phyloP scores from a whole-genome alignment of 2,113 vertebrate species.

The Brevimyrus niger region DNA sequence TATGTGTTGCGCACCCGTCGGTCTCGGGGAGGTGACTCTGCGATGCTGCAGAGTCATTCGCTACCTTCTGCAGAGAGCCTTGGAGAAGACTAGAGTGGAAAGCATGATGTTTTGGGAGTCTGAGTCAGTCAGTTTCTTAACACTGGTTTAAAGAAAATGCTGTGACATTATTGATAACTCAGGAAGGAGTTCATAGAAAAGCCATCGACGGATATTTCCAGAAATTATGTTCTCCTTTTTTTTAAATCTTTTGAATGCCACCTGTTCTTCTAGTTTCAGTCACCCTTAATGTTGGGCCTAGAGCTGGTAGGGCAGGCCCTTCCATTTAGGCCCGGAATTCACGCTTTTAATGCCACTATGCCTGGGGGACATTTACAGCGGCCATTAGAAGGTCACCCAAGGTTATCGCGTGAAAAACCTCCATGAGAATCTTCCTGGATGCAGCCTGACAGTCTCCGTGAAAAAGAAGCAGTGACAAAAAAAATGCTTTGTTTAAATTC shows the following conservation, averaged over 20 bases:
- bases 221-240: not conserved
- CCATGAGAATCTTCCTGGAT: not conserved
- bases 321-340: not conserved
- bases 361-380: not conserved
- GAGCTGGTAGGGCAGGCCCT: not conserved
- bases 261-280: not conserved
- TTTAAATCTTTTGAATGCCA: not conserved
- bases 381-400: not conserved
- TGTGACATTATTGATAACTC: not conserved
- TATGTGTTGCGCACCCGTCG: not conserved
- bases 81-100: not conserved
- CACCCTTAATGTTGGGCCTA: not conserved
- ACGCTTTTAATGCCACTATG: not conserved
- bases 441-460: not conserved
- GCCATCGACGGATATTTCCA: not conserved
- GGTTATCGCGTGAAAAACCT: not conserved
- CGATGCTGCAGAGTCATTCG: not conserved
- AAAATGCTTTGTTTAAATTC: not conserved
- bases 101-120: not conserved
- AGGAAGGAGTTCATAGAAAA: not conserved
- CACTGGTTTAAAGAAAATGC: not conserved
- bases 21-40: not conserved
- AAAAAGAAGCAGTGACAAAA: not conserved
- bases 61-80: not conserved
- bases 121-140: not conserved